Evolutionary conservation across 2,888 invertebrate species (phyloP).

Genomic region (Liposcelis brunnea): DNA sequence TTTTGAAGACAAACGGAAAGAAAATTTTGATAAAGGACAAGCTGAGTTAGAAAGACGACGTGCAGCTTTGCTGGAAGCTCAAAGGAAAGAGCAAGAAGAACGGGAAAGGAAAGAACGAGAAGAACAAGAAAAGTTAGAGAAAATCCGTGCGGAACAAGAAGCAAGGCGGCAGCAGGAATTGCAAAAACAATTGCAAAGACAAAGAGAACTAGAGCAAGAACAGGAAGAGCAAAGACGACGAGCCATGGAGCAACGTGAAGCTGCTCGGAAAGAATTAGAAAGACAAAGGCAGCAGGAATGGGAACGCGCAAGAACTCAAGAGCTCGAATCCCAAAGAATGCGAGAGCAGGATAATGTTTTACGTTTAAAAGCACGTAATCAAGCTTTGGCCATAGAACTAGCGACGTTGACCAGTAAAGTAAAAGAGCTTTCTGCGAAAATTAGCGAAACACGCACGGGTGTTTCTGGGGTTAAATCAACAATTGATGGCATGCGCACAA

Average conservation of each 20-base stretch:
- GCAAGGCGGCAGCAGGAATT: conserved; percentile 75
- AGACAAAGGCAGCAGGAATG: conserved; percentile 87
- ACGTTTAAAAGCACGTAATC: conserved; percentile 72
- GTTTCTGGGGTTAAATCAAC: conserved; percentile 83
- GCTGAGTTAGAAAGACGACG: conserved; percentile 86
- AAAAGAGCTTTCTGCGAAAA: conserved; percentile 61
- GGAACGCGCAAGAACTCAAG: conserved; percentile 81
- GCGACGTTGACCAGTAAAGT: conserved; percentile 43
- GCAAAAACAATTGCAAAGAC: conserved; percentile 60
- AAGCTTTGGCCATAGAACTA: conserved; percentile 64
- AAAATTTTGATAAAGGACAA: conserved; percentile 96
- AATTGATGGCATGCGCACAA: conserved; percentile 63
- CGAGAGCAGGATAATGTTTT: conserved; percentile 72
- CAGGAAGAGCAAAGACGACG: conserved; percentile 63
- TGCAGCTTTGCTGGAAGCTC: conserved; percentile 73
- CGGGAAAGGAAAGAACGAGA: conserved; percentile 84
- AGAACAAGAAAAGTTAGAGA: conserved; percentile 73
- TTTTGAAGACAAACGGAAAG: conserved; percentile 91
- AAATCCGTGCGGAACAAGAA: conserved; percentile 47
- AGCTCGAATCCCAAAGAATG: conserved; percentile 70
- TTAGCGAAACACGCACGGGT: conserved; percentile 65
- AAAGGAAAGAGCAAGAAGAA: conserved; percentile 82
- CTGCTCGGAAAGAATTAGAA: conserved; percentile 73
- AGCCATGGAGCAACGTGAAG: conserved; percentile 56
- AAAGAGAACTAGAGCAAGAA: conserved; percentile 54